A percentile compares a stretch with the other conserved stretches of the same genome.
Conservation (phyloP, 2,888 invertebrate genomes). For the Euplexia lucipara region DNA sequence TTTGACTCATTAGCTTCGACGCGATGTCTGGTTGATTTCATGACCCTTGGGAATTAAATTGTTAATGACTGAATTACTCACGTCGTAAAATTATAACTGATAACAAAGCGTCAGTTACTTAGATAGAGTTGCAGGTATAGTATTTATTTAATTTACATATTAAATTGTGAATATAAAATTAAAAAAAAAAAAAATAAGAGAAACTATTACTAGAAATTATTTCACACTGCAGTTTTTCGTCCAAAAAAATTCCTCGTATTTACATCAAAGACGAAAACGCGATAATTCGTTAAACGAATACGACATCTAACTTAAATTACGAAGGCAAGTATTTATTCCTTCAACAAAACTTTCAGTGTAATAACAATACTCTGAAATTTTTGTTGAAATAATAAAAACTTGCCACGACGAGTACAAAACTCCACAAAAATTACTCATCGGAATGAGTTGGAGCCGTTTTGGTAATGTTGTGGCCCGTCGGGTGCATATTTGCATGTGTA, state of each 20-base stretch:
- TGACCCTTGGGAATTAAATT: slow-evolving; percentile 41
- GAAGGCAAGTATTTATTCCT: slow-evolving; percentile 17
- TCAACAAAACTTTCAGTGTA: slow-evolving; percentile 27
- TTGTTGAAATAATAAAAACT: too few relatives aligned
- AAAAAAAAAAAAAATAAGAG: too few relatives aligned
- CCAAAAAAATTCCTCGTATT: neutral
- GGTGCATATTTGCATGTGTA: slow-evolving; percentile 82
- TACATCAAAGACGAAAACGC: slow-evolving; percentile 3
- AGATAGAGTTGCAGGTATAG: neutral
- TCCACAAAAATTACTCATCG: slow-evolving; percentile 45
- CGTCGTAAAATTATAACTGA: slow-evolving; percentile 26
- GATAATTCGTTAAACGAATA: slow-evolving; percentile 14
- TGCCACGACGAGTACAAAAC: too few relatives aligned
- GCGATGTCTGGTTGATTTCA: slow-evolving; percentile 54
- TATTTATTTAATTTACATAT: neutral
- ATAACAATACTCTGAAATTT: too few relatives aligned
- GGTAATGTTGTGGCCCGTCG: slow-evolving; percentile 55
- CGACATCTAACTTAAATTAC: slow-evolving; percentile 20
- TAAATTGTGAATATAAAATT: neutral
- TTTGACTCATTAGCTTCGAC: slow-evolving; percentile 45
- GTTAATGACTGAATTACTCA: slow-evolving; percentile 45
- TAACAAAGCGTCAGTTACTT: slow-evolving; percentile 6
- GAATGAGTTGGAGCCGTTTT: slow-evolving; percentile 39
- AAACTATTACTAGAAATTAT: too few relatives aligned
- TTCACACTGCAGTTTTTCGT: neutral